Base-by-base conservation (phyloP, 2,797 vertebrate species). In the Xiphophorus birchmanni region DNA sequence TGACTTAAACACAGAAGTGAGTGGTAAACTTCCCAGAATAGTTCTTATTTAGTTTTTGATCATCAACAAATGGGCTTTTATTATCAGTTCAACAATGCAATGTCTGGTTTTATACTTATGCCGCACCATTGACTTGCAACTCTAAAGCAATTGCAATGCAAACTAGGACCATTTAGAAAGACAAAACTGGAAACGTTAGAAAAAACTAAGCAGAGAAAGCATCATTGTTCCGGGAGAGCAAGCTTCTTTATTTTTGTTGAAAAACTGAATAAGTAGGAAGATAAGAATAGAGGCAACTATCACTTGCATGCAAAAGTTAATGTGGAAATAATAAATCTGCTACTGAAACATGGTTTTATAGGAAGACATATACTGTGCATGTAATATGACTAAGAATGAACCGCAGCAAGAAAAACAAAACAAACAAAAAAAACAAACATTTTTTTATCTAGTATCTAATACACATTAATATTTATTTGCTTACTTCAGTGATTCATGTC, bases 401-500 rank as follows among this genome's bases (percentile, higher is more conserved):
- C 13, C 26, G 29, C 35, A 15, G 77, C 12, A 79, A 80, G 40
- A 18, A 79, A 65, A 15, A 60, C 32, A 85, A 67, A 32, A 54
- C 0, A 3, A 45, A 3, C 0, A 2, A 32, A 50, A 63, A 85
- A 71, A 32, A 50, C 0, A 3, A 45, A 3, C 0, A 2, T 3
- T 73, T 54, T 89, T 84, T 82, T 26, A 35, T 67, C 69, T 81
- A 71, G 56, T 79, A 40, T 67, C 69, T 82, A 73, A 60, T 79
- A 54, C 74, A 75, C 48, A 84, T 73, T 81, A 89, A 90, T 75
- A 82, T 50, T 79, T 60, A 80, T 76, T 72, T 85, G 80, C 85
- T 89, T 88, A 65, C 84, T 29, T 58, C 44, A 77, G 26, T 94
- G 86, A 92, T 86, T 94, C 77, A 91, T 92, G 85, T 78, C 73